Evolutionary conservation across 2,113 vertebrate species (phyloP).

Genomic region (Corythoichthys intestinalis): DNA sequence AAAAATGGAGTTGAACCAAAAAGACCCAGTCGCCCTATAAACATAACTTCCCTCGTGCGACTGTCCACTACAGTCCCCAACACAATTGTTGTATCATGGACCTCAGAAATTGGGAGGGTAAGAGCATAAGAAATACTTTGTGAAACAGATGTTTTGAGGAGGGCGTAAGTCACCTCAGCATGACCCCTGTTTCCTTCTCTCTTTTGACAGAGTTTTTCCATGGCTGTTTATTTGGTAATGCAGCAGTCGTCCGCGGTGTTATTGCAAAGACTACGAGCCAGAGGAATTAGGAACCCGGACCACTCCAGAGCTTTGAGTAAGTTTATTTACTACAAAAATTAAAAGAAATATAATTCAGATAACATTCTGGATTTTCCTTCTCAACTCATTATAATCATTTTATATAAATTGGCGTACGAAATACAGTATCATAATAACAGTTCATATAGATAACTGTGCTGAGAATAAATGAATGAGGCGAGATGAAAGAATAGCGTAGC

Average conservation of each 20-base stretch:
- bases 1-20: conserved; percentile 99
- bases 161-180: background rate
- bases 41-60: conserved; percentile 95
- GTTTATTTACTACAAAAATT: conserved; percentile 37
- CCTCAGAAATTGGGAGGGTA: conserved; percentile 96
- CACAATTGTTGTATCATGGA: conserved; percentile 97
- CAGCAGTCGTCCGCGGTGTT: conserved; percentile 94
- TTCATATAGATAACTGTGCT: no score
- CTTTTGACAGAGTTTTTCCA: conserved; percentile 86
- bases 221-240: conserved; percentile 97
- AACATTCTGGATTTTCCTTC: background rate
- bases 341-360: background rate
- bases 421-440: no score
- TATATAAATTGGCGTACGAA: no score
- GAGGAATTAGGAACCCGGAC: conserved; percentile 97
- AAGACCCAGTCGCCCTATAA: conserved; percentile 97
- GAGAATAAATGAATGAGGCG: no score
- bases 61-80: conserved; percentile 96
- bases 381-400: no score
- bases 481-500: no score
- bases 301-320: conserved; percentile 97
- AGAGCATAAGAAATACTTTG: conserved; percentile 28
- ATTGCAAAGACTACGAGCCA: conserved; percentile 92
- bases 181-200: conserved; percentile 20
- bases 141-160: background rate